These are phyloP conservation scores for Apodemia duryi DNA, from an alignment of 2,888 invertebrate genomes.

Conservation along the genomic window DNA sequence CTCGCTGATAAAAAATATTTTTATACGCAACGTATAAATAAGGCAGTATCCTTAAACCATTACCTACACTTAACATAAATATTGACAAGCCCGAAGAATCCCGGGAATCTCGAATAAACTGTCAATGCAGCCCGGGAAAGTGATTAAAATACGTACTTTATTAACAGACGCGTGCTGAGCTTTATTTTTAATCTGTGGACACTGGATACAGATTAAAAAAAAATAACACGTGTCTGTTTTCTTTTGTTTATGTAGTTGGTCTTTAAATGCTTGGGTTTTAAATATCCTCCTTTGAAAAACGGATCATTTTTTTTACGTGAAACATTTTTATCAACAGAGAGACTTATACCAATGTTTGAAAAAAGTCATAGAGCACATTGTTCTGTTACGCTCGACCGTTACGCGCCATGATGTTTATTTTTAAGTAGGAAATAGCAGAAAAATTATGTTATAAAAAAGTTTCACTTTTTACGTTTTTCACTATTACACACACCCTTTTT, in stretches of 20 bases:
- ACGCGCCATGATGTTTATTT: no score
- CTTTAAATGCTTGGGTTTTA: slow-evolving; percentile 4
- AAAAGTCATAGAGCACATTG: no score
- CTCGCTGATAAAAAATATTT: no score
- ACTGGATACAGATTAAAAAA: slow-evolving; percentile 12
- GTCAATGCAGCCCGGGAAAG: slow-evolving; percentile 31
- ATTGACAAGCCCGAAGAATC: slow-evolving; percentile 35
- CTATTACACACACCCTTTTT: no score
- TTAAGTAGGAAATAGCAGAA: no score
- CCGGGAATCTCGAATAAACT: slow-evolving; percentile 33
- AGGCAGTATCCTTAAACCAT: slow-evolving; percentile 3
- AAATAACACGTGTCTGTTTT: slow-evolving; percentile 11
- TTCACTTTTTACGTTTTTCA: no score
- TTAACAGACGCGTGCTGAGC: slow-evolving; percentile 24
- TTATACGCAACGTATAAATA: slow-evolving; percentile 7
- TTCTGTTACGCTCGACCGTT: no score
- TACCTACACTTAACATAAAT: slow-evolving; percentile 16
- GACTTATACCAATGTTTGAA: no score
- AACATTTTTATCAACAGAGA: no score
- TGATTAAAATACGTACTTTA: slow-evolving; percentile 39
- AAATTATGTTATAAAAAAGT: no score
- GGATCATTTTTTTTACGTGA: background rate
- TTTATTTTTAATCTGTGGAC: slow-evolving; percentile 9
- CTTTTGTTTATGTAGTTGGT: slow-evolving; percentile 11
- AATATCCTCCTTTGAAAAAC: background rate